A percentile compares a stretch with the other conserved stretches of the same genome.
These are phyloP conservation scores for Ernsta delagoae DNA, from an alignment of 2,888 invertebrate genomes.

Conservation along the genomic window DNA sequence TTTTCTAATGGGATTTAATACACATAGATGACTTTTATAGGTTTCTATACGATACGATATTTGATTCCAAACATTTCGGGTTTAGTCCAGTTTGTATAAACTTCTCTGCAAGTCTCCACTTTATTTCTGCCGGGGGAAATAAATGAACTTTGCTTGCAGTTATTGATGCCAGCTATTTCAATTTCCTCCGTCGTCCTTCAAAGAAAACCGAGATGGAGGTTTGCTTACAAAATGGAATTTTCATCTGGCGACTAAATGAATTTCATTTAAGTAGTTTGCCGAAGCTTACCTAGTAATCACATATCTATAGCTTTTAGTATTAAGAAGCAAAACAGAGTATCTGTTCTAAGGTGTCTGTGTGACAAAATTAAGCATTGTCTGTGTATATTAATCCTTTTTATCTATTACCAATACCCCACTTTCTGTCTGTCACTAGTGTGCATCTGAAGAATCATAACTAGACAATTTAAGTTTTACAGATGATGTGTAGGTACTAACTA, in stretches of 20 bases:
- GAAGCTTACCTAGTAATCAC: conserved; percentile 1
- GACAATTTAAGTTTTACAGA: too few relatives aligned
- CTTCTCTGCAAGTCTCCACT: conserved; percentile 1
- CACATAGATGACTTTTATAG: too few relatives aligned
- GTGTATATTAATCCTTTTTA: too few relatives aligned
- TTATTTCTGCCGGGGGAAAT: not conserved
- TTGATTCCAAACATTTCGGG: conserved; percentile 17
- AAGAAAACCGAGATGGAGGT: conserved; percentile 6
- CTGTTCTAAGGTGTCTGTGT: too few relatives aligned
- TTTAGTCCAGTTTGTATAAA: conserved; percentile 20
- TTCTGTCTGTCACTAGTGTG: too few relatives aligned
- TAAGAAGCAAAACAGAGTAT: not conserved
- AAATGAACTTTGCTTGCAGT: conserved; percentile 13
- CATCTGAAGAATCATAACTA: too few relatives aligned
- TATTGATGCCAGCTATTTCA: conserved; percentile 24
- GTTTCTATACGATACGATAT: not conserved
- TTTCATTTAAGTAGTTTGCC: conserved; percentile 19
- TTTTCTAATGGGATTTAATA: too few relatives aligned
- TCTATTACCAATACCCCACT: too few relatives aligned
- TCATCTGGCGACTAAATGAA: conserved; percentile 5
- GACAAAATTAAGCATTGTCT: too few relatives aligned
- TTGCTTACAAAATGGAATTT: conserved; percentile 16
- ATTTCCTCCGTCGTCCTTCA: conserved; percentile 9
- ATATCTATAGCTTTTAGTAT: not conserved
- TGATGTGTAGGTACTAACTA: too few relatives aligned